Base-by-base conservation (phyloP, 2,797 vertebrate genomes). In the Oreonectes daqikongensis region DNA sequence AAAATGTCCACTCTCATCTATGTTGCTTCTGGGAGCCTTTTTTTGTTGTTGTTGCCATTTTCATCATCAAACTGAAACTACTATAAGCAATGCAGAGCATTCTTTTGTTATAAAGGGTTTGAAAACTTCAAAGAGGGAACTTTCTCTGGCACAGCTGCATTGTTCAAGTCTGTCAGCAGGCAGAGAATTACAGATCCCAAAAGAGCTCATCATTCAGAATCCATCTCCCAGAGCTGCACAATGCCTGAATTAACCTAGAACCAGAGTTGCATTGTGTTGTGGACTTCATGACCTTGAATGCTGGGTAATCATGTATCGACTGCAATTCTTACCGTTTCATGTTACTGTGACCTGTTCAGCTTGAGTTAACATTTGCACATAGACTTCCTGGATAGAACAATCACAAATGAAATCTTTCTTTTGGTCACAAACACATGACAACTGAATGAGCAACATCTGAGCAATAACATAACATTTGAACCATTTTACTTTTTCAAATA, bases 101-200 rank as follows among this genome's bases (percentile, higher is more conserved):
- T 30, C 1, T 48, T 20, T 32, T 52, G 46, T 52, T 48, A 38
- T 48, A 22, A 57, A 30, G 24, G 42, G n/a, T 57, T 68, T 60
- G 55, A 26, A 32, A 17, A 18, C 79, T 38, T 84, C 79, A 78
- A 66, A 74, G 12, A 75, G 81, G 76, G 75, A 87, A 75, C 65
- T 50, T 82, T 63, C 46, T 14, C 32, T 53, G 44, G 26, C 65
- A 28, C n/a, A 5, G 63, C 4, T 63, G 74, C 83, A 87, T 85
- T 89, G 87, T 89, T 68, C 44, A 46, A 30, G 79, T 87, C 89
- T 88, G 83, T 90, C 89, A 90, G 84, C 84, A 53, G 78, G 86
- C 81, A 78, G 80, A 85, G 73, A 79, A 78, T 88, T 88, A 85
- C 88, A 86, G 60, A 59, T 66, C 72, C 84, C 82, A 74, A 14